A percentile compares a stretch with the other conserved stretches of the same genome.
These are phyloP conservation scores for Catharus minimus DNA, from an alignment of 2,113 vertebrate genomes.

Conservation along the genomic window DNA sequence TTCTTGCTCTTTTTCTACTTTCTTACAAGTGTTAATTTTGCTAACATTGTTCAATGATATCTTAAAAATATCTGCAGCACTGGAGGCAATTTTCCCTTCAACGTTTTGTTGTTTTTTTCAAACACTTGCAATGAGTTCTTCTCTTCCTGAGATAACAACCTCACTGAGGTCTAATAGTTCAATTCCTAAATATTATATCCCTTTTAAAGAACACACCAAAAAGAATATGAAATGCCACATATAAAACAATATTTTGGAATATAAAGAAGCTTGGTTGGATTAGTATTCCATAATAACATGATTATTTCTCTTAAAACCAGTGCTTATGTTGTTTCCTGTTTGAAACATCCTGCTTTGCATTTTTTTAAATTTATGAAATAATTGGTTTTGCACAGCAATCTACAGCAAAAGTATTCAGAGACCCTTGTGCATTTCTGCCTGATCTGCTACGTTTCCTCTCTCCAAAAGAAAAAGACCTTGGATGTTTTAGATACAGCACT, in stretches of 20 bases:
- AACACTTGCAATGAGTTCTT: background rate
- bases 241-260: constrained; percentile 48
- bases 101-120: constrained; percentile 40
- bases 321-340: constrained; percentile 44
- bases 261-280: constrained; percentile 44
- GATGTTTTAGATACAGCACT: constrained; percentile 12
- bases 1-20: constrained; percentile 16
- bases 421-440: constrained; percentile 30
- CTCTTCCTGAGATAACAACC: constrained; percentile 28
- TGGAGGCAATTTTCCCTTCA: background rate
- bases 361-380: constrained; percentile 58
- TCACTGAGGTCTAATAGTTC: constrained; percentile 49
- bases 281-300: constrained; percentile 44
- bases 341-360: constrained; percentile 64
- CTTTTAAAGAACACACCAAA: constrained; percentile 33
- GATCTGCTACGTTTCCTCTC: background rate
- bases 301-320: constrained; percentile 54
- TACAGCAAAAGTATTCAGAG: constrained; percentile 27
- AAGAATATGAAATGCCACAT: constrained; percentile 36
- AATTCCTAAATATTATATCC: constrained; percentile 1
- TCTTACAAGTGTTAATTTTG: constrained; percentile 55
- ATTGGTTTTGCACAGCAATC: constrained; percentile 39
- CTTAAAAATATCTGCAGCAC: constrained; percentile 40
- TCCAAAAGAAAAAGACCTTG: constrained; percentile 40
- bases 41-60: constrained; percentile 33